Conservation (phyloP, 2,797 vertebrate genomes). For the Alcedo atthis region DNA sequence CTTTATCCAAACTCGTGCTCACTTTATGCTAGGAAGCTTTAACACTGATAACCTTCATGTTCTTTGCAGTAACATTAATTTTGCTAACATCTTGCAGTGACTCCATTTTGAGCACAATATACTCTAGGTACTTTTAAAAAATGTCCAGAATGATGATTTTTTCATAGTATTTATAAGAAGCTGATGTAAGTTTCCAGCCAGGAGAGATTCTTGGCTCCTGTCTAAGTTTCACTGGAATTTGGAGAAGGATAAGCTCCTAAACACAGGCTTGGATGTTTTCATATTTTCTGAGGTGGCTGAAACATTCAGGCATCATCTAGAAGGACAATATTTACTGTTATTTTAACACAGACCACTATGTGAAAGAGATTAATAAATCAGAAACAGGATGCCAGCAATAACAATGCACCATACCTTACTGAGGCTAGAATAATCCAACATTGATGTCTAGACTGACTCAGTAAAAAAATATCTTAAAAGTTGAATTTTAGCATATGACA, state of each 20-base stretch:
- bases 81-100: background rate
- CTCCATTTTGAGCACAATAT: background rate
- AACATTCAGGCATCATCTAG: background rate
- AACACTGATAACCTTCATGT: conserved; percentile 1
- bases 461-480: background rate
- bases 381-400: background rate
- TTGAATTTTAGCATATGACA: background rate
- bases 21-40: conserved; percentile 1
- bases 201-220: background rate
- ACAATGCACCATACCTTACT: background rate
- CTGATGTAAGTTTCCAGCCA: background rate
- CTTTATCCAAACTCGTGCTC: background rate
- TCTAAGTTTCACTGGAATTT: background rate
- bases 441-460: background rate
- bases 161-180: background rate
- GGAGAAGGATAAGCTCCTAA: background rate
- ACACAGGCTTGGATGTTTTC: background rate
- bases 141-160: background rate
- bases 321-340: background rate
- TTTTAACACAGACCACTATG: background rate
- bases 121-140: background rate
- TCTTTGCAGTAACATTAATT: conserved; percentile 38
- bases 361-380: background rate
- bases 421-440: background rate
- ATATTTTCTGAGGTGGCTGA: background rate